Evolutionary conservation across 2,888 invertebrate species (phyloP), one percentile per base, ranked within the genome.

Genomic region (Tanytarsus gracilentus): DNA sequence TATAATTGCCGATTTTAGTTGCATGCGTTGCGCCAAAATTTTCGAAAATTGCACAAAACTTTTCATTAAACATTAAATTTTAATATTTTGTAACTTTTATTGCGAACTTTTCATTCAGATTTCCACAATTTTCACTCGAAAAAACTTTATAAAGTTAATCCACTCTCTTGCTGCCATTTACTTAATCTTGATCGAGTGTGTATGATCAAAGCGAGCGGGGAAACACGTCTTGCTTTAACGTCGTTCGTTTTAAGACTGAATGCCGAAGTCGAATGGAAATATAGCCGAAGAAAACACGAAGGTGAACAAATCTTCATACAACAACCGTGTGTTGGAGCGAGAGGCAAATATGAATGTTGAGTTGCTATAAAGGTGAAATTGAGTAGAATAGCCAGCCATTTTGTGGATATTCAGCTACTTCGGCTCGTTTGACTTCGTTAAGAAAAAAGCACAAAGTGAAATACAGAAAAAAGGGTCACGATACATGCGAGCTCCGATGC

Each of bases 231-330:
- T 49, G 18, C 23, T 33, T 39, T 50, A 11, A 33, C 9, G 36
- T 49, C 33, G 25, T 60, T 60, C 36, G 26, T 50, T 60, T 30
- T 60, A 23, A 14, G 36, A 60, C 60, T 60, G 49, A 59, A 58
- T 11, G 23, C 29, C n/a, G 25, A 14, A 8, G 18, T 14, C 33
- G 50, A 60, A 60, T 49, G 50, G 50, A 50, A 16, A 50, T 50
- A 39, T 50, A 49, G 33, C 25, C 23, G 27, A 49, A 60, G 50
- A 29, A 27, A 60, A 60, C n/a, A n/a, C n/a, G n/a, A 60, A 48
- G 33, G 40, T 7, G 11, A 48, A 48, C 11, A 18, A 39, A 21
- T 26, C 40, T 40, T 25, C 55, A n/a, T 40, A 30, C 33, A 30
- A 29, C 18, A 23, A 55, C 8, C 33, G 53, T 33, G 27, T 21